Evolutionary conservation across 1,140 invertebrate species (phyloP).

Genomic region (Micrasema longulum): DNA sequence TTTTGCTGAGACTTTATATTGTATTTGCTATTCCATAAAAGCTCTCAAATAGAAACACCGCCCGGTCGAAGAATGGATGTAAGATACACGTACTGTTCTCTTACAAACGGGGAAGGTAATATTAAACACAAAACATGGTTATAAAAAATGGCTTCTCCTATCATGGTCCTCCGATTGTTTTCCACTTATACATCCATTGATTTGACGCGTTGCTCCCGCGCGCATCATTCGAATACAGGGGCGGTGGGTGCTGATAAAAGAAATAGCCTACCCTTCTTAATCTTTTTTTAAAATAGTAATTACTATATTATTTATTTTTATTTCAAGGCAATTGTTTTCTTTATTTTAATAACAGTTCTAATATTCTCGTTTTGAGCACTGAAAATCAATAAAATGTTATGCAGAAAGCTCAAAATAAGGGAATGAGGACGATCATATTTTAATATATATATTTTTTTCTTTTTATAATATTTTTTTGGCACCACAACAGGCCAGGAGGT

Average conservation of each 20-base stretch:
- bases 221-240: constrained; percentile 13
- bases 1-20: constrained; percentile 20
- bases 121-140: constrained; percentile 31
- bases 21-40: constrained; percentile 29
- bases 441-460: too few relatives aligned
- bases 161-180: constrained; percentile 31
- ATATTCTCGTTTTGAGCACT: too few relatives aligned
- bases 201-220: constrained; percentile 28
- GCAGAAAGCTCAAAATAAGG: too few relatives aligned
- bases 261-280: neutral
- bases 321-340: neutral
- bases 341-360: neutral
- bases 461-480: too few relatives aligned
- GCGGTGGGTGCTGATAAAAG: neutral
- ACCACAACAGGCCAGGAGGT: too few relatives aligned
- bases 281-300: too few relatives aligned
- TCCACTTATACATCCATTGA: constrained; percentile 39
- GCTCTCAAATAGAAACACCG: constrained; percentile 28
- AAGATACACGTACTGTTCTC: constrained; percentile 5
- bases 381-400: too few relatives aligned
- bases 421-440: too few relatives aligned
- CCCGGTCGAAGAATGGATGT: neutral
- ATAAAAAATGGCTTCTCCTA: constrained; percentile 36
- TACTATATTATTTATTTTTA: neutral
- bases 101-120: constrained; percentile 36